Percentiles rank a stretch among this genome's conserved stretches.
These are phyloP conservation scores for Trichogramma evanescens DNA, from an alignment of 2,888 invertebrate genomes.

Conservation along the genomic window DNA sequence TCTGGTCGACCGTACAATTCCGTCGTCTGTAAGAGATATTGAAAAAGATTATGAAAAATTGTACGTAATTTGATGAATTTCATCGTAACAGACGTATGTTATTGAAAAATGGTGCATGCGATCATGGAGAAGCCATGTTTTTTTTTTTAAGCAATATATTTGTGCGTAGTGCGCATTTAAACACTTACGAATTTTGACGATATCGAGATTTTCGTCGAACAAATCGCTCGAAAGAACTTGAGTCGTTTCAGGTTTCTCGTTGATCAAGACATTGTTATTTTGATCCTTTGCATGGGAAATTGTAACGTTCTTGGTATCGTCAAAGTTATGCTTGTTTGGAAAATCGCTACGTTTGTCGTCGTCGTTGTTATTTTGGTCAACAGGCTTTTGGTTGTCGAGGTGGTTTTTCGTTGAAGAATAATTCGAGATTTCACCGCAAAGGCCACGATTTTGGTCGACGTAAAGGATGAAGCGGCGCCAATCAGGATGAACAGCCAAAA, in stretches of 20 bases:
- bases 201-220: neutral
- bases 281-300: too few relatives aligned
- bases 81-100: neutral
- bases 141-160: too few relatives aligned
- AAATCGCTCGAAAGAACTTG: neutral
- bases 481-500: constrained; percentile 35
- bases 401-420: neutral
- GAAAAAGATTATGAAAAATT: neutral
- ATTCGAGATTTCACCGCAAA: neutral
- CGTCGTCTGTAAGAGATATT: neutral
- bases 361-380: too few relatives aligned
- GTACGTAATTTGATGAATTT: neutral
- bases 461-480: constrained; percentile 31
- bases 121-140: too few relatives aligned
- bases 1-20: neutral
- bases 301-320: too few relatives aligned
- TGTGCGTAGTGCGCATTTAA: neutral
- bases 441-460: constrained; percentile 25
- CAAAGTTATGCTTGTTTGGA: too few relatives aligned
- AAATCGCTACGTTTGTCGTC: too few relatives aligned
- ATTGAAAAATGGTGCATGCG: too few relatives aligned
- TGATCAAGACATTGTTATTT: too few relatives aligned
- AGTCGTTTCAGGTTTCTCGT: too few relatives aligned
- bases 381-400: too few relatives aligned
- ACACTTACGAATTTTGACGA: constrained; percentile 2